Percentiles rank a stretch among this genome's conserved stretches.
Conservation (phyloP, 2,888 invertebrate species). For the Hipparchia semele region DNA sequence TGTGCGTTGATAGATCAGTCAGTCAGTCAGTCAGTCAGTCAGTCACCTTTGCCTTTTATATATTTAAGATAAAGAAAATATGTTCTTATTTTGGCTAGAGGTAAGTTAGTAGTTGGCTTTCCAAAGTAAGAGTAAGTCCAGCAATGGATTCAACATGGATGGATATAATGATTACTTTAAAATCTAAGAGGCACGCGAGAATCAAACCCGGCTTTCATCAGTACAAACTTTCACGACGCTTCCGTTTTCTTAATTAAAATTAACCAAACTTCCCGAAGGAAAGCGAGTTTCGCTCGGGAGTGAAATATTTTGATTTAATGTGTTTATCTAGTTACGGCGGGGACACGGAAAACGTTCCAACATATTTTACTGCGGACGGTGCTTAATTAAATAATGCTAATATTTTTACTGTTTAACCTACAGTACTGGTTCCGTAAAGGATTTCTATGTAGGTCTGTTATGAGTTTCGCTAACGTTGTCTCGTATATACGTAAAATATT, state of each 20-base stretch:
- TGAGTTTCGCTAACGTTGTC: not conserved
- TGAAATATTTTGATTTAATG: conserved; percentile 30
- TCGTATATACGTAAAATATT: too few species aligned
- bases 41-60: too few species aligned
- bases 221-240: not conserved
- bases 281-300: conserved; percentile 28
- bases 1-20: too few species aligned
- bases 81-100: too few species aligned
- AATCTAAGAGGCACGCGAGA: not conserved
- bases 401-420: not conserved
- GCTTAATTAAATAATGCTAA: conserved; percentile 11
- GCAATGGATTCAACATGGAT: too few species aligned
- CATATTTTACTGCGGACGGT: conserved; percentile 6
- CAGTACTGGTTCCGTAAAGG: not conserved
- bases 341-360: conserved; percentile 15
- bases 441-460: not conserved
- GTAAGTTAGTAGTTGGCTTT: too few species aligned
- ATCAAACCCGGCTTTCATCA: not conserved
- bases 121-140: too few species aligned
- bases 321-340: conserved; percentile 8
- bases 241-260: conserved; percentile 38
- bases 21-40: too few species aligned
- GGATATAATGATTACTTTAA: too few species aligned
- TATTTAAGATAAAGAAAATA: too few species aligned
- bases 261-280: conserved; percentile 35